Base-by-base conservation (phyloP, 2,113 vertebrate species). In the Cebidichthys violaceus region DNA sequence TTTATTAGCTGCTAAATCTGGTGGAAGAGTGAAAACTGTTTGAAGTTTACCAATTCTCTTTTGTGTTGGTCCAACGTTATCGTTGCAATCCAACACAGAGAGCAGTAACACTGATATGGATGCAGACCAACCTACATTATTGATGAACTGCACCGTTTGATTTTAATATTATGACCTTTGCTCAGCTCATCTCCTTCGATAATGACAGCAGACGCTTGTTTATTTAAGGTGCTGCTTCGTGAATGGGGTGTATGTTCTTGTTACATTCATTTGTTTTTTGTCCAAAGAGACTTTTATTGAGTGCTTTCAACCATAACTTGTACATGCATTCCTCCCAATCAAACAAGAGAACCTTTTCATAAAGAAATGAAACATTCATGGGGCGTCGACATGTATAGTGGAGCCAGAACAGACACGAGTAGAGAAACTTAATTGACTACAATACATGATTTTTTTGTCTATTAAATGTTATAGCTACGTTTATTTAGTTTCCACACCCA, bases 11-110 rank as follows among this genome's bases (percentile, higher is more conserved):
- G n/a, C 8, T 41, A 47, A 64, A 64, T 75, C 60, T 69, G 60
- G 60, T 82, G 75, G 52, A 75, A 64, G 6, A 80, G 27, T 10
- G 9, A n/a, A 77, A 80, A 61, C 20, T n/a, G 10, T 83, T 47
- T 81, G 2, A 81, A 66, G 52, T 79, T 81, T 50, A 24, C 17
- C 52, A 29, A 27, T 79, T 70, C 52, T 79, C 61, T 69, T 78
- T 80, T 5, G 60, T 79, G 81, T 70, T 17, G 9, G 18, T 39
- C 71, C 4, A 3, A 70, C 35, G 61, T 78, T 22, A 72, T 69
- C 11, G 9, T 4, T 37, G 1, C 29, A 76, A 54, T 54, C 33
- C 37, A 52, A 69, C 67, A 66, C 54, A 67, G 14, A 65, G 27
- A 39, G n/a, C 39, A 54, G 75, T 0, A 50, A 75, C 71, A 55